These are phyloP conservation scores for Hemichromis elongatus DNA, from an alignment of 2,113 vertebrate genomes.

Conservation along the genomic window DNA sequence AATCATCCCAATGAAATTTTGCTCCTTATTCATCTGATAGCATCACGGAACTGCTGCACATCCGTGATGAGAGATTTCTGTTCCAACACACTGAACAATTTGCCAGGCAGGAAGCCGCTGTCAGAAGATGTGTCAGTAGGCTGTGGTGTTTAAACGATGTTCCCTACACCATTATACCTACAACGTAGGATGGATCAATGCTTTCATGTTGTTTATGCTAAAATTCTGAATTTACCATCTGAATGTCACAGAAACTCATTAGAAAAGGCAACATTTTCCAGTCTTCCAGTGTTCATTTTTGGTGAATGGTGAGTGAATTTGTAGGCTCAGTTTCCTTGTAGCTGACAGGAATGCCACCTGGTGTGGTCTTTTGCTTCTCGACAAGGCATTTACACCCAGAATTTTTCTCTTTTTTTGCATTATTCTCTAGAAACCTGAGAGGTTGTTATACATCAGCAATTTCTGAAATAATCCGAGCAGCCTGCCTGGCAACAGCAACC, in stretches of 20 bases:
- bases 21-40: not conserved
- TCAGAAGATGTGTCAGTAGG: fast-evolving
- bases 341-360: not conserved
- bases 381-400: not conserved
- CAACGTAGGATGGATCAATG: not conserved
- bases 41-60: not conserved
- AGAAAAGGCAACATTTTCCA: not conserved
- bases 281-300: not conserved
- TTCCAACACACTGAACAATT: not conserved
- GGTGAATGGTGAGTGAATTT: not conserved
- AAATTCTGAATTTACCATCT: not conserved
- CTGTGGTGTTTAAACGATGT: not conserved
- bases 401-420: fast-evolving
- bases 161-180: not conserved
- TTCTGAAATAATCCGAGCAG: not conserved
- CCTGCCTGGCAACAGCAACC: not conserved
- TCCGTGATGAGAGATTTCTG: not conserved
- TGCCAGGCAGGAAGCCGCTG: not conserved
- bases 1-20: fast-evolving
- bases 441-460: fast-evolving
- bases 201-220: fast-evolving
- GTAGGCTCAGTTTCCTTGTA: not conserved
- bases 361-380: fast-evolving
- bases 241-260: not conserved
- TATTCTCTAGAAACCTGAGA: not conserved